Evolutionary conservation across 2,113 vertebrate genomes (phyloP), one percentile per base, ranked within the genome.

Genomic region (Ochotona curzoniae): DNA sequence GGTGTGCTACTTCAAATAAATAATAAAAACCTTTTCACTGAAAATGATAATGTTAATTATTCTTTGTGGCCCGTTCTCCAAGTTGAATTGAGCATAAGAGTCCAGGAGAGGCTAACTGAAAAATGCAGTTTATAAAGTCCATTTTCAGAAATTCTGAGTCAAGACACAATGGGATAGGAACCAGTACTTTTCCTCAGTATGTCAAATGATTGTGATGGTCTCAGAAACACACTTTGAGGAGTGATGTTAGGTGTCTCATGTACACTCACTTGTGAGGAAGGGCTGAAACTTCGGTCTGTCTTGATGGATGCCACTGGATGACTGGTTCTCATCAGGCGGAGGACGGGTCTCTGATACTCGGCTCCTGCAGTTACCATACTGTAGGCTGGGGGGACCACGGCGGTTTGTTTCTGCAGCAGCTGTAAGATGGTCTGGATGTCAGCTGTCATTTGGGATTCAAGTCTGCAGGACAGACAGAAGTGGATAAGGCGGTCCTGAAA

Each of bases 341-440:
- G 96, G 89, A 98, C 89, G 60, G 98, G 97, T 90, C 98, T 98
- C 93, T 98, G 99, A 70, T 99, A 99, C 80, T 99, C 99, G 0
- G 98, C 97, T 54, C 97, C 98, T 87, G 98, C 98, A 7, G 99
- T 99, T 89, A 99, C 99, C 96, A 98, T 98, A 93, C 99, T 99
- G 69, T 99, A 99, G 84, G 99, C 99, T 17, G 99, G 99, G 12
- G 99, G 99, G n/a, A 99, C 99, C 73, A 98, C 97, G 0, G 98
- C 95, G 4, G 98, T 97, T 97, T 99, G 99, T 96, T 98, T 99
- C 97, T 99, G 99, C 84, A 99, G 98, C 88, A 99, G 98, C 97
- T 99, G 99, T 93, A 99, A 98, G 96, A 99, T 99, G 87, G 98
- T 98, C 97, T 99, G 99, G 94, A 99, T 99, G 61, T 99, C 99